Base-by-base conservation (phyloP, 2,888 invertebrate species). In the Ormyrus pomaceus region DNA sequence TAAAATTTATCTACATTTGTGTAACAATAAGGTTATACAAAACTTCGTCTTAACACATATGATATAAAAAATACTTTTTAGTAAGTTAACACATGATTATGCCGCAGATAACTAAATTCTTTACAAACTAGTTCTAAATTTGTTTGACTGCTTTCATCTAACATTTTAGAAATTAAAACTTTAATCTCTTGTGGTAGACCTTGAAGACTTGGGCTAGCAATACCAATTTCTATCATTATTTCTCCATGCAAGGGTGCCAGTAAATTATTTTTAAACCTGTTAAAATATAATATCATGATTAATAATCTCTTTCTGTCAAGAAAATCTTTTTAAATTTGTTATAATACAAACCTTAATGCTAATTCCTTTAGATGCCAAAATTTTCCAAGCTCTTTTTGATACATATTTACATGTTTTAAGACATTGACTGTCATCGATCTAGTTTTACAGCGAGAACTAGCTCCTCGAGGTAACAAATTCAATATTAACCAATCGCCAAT, bases 211-310 rank as follows among this genome's bases (percentile, higher is more conserved):
- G 91, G 86, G 79, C 86, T 85, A 34, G 84, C 85, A 46, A 86
- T 62, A 13, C 91, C 93, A 84, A 92, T 88, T 76, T 89, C 85
- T 75, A 87, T 91, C 19, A 94, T 87, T 83, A 94, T 91, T 83
- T 91, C 91, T 84, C 93, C 92, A 73, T 93, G 93, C 59, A 93
- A 91, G 50, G 94, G 93, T 53, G 92, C 90, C 56, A 92, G 85
- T 46, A 94, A 83, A 75, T 91, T 89, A 83, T 94, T 92, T 84
- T 94, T 94, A 79, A 94, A 91, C 75, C 90, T 91, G 92, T 91
- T 46, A 93, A 88, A 84, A 73, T 59, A 71, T 73, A 10, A 71
- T 51, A 11, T 51, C 9, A 56, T 78, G 9, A 72, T 71, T 66
- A 66, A 51, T 56, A 8, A 48, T 59, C 11, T 62, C 34, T 34